phyloP scores from a whole-genome alignment of 2,888 invertebrate species.

The Carabus problematicus region DNA sequence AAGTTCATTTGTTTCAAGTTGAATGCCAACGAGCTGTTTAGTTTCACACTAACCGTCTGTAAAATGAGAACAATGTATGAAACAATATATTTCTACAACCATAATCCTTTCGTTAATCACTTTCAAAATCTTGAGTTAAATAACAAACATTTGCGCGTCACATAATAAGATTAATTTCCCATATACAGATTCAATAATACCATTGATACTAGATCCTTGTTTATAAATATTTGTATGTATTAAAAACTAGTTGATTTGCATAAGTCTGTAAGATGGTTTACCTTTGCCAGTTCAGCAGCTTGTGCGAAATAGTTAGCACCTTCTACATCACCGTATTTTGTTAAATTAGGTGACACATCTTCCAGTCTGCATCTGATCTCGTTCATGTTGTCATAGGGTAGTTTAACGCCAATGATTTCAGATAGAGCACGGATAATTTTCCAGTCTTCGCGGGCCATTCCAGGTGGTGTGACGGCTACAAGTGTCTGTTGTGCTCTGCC shows the following conservation, averaged over 20 bases:
- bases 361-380: conserved; percentile 83
- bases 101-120: no score
- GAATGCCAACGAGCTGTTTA: conserved; percentile 62
- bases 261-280: conserved; percentile 54
- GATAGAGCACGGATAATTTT: conserved; percentile 96
- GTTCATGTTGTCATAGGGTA: conserved; percentile 85
- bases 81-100: neutral
- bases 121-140: no score
- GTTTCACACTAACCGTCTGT: conserved; percentile 45
- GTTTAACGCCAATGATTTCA: conserved; percentile 74
- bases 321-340: conserved; percentile 84
- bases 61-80: neutral
- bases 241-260: no score
- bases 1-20: conserved; percentile 79
- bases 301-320: conserved; percentile 84
- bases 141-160: no score
- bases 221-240: no score
- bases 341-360: conserved; percentile 89
- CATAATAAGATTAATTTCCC: neutral
- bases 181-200: no score
- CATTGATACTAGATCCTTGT: no score
- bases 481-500: conserved; percentile 93
- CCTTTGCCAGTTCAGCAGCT: conserved; percentile 76
- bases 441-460: conserved; percentile 96
- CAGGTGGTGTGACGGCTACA: conserved; percentile 88